These are phyloP conservation scores for Horisme vitalbata DNA, from an alignment of 2,888 invertebrate species.

Conservation along the genomic window DNA sequence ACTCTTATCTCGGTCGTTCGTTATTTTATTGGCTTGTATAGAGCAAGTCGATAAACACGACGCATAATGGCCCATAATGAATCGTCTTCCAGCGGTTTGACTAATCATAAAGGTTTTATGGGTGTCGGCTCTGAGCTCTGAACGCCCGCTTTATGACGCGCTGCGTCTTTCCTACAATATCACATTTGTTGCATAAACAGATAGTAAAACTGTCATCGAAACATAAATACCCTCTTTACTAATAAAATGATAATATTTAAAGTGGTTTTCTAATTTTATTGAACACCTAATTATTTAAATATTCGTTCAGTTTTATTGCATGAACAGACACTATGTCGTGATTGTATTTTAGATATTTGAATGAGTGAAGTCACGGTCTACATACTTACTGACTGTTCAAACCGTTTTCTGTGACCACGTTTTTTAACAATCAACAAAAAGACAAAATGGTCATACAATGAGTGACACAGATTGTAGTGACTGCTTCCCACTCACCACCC, in stretches of 20 bases:
- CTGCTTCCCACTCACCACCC: conserved; percentile 58
- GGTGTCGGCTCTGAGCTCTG: conserved; percentile 69
- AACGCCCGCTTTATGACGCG: conserved; percentile 64
- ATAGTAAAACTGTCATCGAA: conserved; percentile 47
- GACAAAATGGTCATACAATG: conserved; percentile 44
- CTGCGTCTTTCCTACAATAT: conserved; percentile 43
- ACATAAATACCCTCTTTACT: conserved; percentile 33
- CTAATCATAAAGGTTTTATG: conserved; percentile 82
- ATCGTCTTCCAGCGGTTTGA: conserved; percentile 77
- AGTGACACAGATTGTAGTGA: conserved; percentile 51
- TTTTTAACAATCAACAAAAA: conserved; percentile 38
- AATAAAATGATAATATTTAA: conserved; percentile 33
- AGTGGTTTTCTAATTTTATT: conserved; percentile 31
- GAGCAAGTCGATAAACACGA: conserved; percentile 81
- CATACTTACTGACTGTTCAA: conserved; percentile 53
- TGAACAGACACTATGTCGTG: conserved; percentile 15
- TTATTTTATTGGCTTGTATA: conserved; percentile 82
- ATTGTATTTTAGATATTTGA: conserved; percentile 19
- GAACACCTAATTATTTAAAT: conserved; percentile 22
- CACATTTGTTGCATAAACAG: conserved; percentile 57
- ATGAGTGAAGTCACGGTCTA: conserved; percentile 48
- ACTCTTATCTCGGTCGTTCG: conserved; percentile 81
- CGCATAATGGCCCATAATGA: conserved; percentile 82
- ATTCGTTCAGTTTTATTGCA: conserved; percentile 26
- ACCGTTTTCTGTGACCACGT: conserved; percentile 46